Conservation (phyloP, 2,113 vertebrate species). For the Eonycteris spelaea region DNA sequence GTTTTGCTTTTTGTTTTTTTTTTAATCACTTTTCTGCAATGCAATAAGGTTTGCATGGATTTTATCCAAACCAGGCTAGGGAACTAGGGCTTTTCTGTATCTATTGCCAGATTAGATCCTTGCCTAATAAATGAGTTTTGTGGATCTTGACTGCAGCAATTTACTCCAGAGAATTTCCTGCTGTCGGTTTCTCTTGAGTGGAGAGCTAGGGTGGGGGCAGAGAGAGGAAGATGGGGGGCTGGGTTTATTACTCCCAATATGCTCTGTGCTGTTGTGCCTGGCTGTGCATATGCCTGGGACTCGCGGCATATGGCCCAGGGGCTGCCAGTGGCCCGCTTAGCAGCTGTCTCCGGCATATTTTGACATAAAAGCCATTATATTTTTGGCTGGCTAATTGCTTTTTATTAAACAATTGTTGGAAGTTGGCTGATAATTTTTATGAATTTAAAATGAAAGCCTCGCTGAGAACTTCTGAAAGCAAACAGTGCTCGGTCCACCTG, state of each 20-base stretch:
- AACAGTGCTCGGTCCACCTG: constrained; percentile 57
- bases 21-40: constrained; percentile 40
- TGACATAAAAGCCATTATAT: constrained; percentile 76
- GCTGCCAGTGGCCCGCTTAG: constrained; percentile 77
- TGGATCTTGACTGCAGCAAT: constrained; percentile 63
- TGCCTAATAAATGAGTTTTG: constrained; percentile 65
- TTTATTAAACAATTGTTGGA: constrained; percentile 77
- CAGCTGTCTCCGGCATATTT: constrained; percentile 81
- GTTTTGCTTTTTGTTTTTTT: neutral
- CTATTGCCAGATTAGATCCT: constrained; percentile 47
- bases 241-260: constrained; percentile 79
- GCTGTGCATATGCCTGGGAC: constrained; percentile 77
- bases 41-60: constrained; percentile 62
- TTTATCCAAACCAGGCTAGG: constrained; percentile 41
- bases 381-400: constrained; percentile 77
- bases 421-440: constrained; percentile 72
- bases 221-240: neutral
- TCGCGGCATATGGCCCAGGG: constrained; percentile 79
- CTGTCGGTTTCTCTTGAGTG: constrained; percentile 61
- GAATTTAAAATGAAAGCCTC: constrained; percentile 75
- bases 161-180: constrained; percentile 71
- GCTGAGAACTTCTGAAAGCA: constrained; percentile 58
- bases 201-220: constrained; percentile 36
- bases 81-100: constrained; percentile 30
- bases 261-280: constrained; percentile 73